phyloP scores from a whole-genome alignment of 1,140 invertebrate species.

The Matsumurasca onukii region DNA sequence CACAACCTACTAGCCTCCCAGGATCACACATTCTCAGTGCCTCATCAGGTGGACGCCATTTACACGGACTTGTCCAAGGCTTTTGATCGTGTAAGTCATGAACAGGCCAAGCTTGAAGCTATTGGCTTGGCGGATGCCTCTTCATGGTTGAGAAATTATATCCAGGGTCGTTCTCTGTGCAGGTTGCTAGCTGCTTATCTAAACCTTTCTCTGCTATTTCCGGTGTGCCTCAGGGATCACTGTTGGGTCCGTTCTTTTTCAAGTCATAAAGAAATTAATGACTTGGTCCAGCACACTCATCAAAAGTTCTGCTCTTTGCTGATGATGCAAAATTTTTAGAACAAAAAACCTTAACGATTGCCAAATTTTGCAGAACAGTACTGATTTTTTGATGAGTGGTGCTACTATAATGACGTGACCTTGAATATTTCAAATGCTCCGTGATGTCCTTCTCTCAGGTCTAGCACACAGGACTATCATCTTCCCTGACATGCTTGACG shows the following conservation, averaged over 20 bases:
- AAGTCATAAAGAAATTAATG: not conserved
- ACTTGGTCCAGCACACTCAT: not conserved
- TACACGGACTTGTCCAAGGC: conserved; percentile 32
- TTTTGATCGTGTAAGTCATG: conserved; percentile 23
- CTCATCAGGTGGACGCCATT: conserved; percentile 23
- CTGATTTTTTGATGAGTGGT: conserved; percentile 16
- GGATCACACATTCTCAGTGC: conserved; percentile 27
- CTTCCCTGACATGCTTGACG: not conserved
- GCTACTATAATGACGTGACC: not conserved
- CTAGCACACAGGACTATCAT: not conserved
- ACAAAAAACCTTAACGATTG: not conserved
- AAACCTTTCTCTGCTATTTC: not conserved
- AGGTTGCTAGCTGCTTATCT: not conserved
- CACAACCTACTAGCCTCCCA: conserved; percentile 4
- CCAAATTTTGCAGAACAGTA: conserved; percentile 8
- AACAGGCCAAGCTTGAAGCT: conserved; percentile 15
- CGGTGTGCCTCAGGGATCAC: not conserved
- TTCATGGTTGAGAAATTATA: not conserved
- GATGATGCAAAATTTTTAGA: conserved; percentile 10
- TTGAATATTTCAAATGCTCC: not conserved
- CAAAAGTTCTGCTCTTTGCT: conserved; percentile 8
- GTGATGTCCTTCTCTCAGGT: not conserved
- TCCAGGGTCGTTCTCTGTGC: not conserved
- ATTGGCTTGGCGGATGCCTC: not conserved
- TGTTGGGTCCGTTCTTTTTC: conserved; percentile 4